These are phyloP conservation scores for Chelmon rostratus DNA, from an alignment of 2,797 vertebrate genomes.

Conservation along the genomic window DNA sequence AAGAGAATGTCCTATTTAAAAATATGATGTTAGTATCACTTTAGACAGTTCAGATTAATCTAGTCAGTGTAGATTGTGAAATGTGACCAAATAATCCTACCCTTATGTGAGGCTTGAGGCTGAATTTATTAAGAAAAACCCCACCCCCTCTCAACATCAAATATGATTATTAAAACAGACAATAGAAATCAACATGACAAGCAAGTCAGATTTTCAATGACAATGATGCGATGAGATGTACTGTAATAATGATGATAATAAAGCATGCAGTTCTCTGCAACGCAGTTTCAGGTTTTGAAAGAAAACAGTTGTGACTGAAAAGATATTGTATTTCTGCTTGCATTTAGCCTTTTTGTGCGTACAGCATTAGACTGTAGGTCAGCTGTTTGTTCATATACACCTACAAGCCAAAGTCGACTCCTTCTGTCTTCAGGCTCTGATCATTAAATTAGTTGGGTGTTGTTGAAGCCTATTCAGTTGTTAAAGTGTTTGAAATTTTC, in stretches of 20 bases:
- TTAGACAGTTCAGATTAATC: no score
- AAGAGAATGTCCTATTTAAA: background rate
- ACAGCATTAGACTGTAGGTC: background rate
- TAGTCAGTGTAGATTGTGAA: background rate
- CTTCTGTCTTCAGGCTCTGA: background rate
- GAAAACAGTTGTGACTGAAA: background rate
- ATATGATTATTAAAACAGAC: background rate
- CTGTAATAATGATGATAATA: background rate
- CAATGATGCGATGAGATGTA: background rate
- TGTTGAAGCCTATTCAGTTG: slow-evolving; percentile 7
- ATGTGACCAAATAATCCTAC: background rate
- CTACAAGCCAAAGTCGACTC: background rate
- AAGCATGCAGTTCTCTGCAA: background rate
- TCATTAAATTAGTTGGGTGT: slow-evolving; percentile 24
- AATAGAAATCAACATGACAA: background rate
- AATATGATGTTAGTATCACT: background rate
- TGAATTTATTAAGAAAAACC: background rate
- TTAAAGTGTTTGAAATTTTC: slow-evolving; percentile 4
- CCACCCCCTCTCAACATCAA: background rate
- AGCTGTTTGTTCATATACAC: slow-evolving; percentile 21
- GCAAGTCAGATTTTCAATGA: background rate
- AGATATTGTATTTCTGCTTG: background rate
- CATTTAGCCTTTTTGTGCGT: background rate
- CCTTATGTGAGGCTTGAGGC: background rate
- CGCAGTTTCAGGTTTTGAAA: background rate